These are phyloP conservation scores for Phainopepla nitens DNA, from an alignment of 2,113 vertebrate genomes.

Conservation along the genomic window DNA sequence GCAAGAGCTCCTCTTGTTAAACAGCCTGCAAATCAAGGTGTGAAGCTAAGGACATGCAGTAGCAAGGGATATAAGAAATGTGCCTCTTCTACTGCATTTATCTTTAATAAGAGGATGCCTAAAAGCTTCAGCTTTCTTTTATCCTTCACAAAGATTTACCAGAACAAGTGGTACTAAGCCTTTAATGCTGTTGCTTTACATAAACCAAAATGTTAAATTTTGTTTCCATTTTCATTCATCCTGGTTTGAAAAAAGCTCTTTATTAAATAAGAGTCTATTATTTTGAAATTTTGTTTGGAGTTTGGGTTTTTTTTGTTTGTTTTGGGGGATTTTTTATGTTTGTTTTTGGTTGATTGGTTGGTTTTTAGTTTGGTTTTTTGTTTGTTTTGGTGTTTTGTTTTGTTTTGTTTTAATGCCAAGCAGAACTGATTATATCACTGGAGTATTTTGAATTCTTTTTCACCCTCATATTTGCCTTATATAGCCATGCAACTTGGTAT, in stretches of 20 bases:
- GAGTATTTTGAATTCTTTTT: neutral
- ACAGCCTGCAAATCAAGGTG: neutral
- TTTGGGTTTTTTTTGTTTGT: too few species aligned
- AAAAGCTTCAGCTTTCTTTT: neutral
- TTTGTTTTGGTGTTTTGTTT: neutral
- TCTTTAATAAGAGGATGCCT: neutral
- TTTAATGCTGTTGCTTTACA: neutral
- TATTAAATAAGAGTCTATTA: neutral
- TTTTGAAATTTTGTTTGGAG: neutral
- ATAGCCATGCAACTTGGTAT: neutral
- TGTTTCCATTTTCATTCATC: neutral
- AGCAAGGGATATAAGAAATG: neutral
- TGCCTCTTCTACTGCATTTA: neutral
- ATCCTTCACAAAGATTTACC: neutral
- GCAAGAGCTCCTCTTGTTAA: neutral
- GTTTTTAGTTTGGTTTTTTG: neutral
- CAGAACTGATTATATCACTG: neutral
- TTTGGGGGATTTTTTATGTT: neutral
- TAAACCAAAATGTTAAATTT: neutral
- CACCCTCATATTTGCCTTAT: neutral
- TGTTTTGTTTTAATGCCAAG: neutral
- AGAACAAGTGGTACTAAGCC: neutral
- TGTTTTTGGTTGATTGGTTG: neutral
- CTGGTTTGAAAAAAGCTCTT: neutral
- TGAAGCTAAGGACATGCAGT: neutral